Evolutionary conservation across 1,140 invertebrate genomes (phyloP), one percentile per base, ranked within the genome.

Genomic region (Proales similis): DNA sequence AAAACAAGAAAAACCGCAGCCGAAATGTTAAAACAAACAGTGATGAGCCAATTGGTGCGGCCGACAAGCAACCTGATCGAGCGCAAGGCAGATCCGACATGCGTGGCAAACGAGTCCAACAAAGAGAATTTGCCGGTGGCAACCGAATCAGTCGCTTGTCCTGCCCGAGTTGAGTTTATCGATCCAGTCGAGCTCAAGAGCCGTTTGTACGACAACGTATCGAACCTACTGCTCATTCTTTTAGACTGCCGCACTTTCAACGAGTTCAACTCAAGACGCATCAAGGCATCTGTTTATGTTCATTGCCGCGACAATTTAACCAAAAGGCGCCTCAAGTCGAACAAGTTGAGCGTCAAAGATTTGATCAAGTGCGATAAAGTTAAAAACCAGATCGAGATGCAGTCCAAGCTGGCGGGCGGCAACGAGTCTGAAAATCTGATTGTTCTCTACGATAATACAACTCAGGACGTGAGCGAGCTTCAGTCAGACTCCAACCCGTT

Each of bases 391-490:
- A 6, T 42, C 22, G 17, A 17, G 22, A 49, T 30, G 4, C 33
- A 53, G 7, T 53, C 48, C n/a, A n/a, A n/a, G n/a, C n/a, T n/a
- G 48, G 30, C 38, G 17, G 42, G 22, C 22, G 3, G 17, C 22
- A 3, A 42, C 14, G 3, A 42, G 22, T 6, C 11, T 42, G 3
- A 53, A 53, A 36, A 53, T 53, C 42, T 53, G 2, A 36, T 53
- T 53, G 48, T 53, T n/a, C 24, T 53, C n/a, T 53, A 53, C 42
- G 48, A 53, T 19, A 38, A 53, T 36, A 53, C 38, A 24, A 53
- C 48, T 24, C 42, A 32, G 19, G 48, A 53, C 29, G 22, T 33
- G 7, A 38, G 42, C 27, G 48, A 53, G 27, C 33, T 53, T 36
- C 38, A 53, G 33, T n/a, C n/a, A n/a, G n/a, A n/a, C n/a, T 32